Conservation (phyloP, 1,140 invertebrate genomes). For the Drosophila serrata region DNA sequence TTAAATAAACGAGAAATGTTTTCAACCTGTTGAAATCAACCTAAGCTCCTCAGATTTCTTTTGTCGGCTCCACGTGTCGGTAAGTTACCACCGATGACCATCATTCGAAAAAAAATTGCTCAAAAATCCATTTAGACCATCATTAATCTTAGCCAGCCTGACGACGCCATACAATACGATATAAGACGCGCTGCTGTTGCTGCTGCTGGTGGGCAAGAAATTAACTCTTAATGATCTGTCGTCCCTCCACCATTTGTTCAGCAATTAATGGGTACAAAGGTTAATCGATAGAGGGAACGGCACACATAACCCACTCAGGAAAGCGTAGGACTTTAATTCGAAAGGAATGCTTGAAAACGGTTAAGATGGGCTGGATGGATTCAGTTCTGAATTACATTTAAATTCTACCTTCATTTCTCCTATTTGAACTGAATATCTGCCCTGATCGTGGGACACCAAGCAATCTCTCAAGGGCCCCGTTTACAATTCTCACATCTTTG, state of each 20-base stretch:
- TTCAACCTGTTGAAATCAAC: conserved; percentile 35
- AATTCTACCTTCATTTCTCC: neutral
- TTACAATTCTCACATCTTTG: neutral
- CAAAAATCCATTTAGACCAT: conserved; percentile 55
- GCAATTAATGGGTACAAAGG: conserved; percentile 27
- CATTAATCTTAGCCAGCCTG: conserved; percentile 44
- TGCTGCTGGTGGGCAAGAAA: conserved; percentile 38
- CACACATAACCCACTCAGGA: neutral
- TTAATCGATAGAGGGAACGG: neutral
- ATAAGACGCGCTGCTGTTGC: conserved; percentile 1
- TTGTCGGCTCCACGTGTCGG: conserved; percentile 42
- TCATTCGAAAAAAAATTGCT: conserved; percentile 21
- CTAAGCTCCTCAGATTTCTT: conserved; percentile 37
- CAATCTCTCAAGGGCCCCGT: no score
- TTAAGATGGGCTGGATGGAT: neutral
- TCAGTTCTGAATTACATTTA: neutral
- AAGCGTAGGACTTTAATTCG: no score
- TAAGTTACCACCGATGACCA: conserved; percentile 34
- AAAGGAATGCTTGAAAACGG: neutral
- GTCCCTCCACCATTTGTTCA: conserved; percentile 15
- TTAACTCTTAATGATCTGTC: conserved; percentile 46
- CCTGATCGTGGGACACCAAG: neutral
- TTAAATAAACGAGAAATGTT: no score
- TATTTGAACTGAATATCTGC: neutral
- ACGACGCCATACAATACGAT: conserved; percentile 12